Evolutionary conservation across 2,888 invertebrate species (phyloP).

Genomic region (Tillus elongatus): DNA sequence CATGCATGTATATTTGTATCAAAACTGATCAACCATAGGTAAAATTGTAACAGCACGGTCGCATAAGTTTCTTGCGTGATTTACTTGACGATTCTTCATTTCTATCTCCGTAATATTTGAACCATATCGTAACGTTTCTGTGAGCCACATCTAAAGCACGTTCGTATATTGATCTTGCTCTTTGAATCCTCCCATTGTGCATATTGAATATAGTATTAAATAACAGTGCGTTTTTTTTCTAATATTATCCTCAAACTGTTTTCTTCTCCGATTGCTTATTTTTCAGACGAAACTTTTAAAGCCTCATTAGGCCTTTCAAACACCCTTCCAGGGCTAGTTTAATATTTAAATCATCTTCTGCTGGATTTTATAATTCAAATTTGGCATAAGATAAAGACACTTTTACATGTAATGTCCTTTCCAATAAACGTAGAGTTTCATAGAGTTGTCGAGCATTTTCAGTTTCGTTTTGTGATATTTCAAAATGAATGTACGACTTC

Average conservation of each 20-base stretch:
- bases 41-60: slow-evolving; percentile 94
- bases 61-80: slow-evolving; percentile 98
- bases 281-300: slow-evolving; percentile 63
- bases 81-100: slow-evolving; percentile 83
- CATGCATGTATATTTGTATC: slow-evolving; percentile 99
- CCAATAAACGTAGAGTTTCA: slow-evolving; percentile 76
- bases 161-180: slow-evolving; percentile 92
- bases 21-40: slow-evolving; percentile 95
- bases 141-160: slow-evolving; percentile 96
- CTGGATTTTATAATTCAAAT: slow-evolving; percentile 76
- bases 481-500: slow-evolving; percentile 99
- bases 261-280: slow-evolving; percentile 68
- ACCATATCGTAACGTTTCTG: slow-evolving; percentile 92
- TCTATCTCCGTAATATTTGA: slow-evolving; percentile 88
- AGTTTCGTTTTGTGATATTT: slow-evolving; percentile 85
- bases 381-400: slow-evolving; percentile 98
- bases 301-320: slow-evolving; percentile 85
- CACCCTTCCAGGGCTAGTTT: slow-evolving; percentile 67
- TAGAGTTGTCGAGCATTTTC: slow-evolving; percentile 87
- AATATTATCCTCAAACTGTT: slow-evolving; percentile 76
- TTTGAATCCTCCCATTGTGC: slow-evolving; percentile 98
- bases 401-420: slow-evolving; percentile 92
- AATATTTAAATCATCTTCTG: slow-evolving; percentile 53
- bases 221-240: slow-evolving; percentile 90
- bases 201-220: slow-evolving; percentile 98